Percentiles rank a stretch among this genome's conserved stretches.
phyloP scores from a whole-genome alignment of 2,888 invertebrate species.

The Cheiracanthium punctorium region DNA sequence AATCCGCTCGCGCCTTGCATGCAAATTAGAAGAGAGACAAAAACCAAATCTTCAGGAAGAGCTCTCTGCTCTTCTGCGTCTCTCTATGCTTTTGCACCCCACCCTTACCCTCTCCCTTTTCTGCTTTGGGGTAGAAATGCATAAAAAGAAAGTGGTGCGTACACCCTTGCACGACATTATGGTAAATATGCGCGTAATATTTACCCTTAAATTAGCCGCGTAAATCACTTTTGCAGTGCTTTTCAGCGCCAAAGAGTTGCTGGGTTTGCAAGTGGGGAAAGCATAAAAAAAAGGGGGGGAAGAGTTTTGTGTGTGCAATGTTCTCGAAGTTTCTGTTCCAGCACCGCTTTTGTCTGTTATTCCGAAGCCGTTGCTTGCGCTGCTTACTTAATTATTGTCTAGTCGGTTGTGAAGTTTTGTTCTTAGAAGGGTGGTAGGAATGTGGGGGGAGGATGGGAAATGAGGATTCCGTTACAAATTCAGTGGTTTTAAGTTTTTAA shows the following conservation, averaged over 20 bases:
- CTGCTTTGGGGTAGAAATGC: neutral
- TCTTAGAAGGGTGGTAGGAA: neutral
- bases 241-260: conserved; percentile 21
- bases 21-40: conserved; percentile 41
- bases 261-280: neutral
- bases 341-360: conserved; percentile 27
- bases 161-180: conserved; percentile 34
- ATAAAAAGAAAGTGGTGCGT: neutral
- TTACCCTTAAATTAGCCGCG: conserved; percentile 59
- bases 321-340: neutral
- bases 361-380: conserved; percentile 29
- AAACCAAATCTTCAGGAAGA: conserved; percentile 48
- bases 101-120: neutral
- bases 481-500: no score
- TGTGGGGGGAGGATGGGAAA: neutral
- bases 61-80: neutral
- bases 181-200: conserved; percentile 63
- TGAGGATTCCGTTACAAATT: no score
- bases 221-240: conserved; percentile 40
- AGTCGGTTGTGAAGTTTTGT: conserved; percentile 9
- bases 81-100: conserved; percentile 11
- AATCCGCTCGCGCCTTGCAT: conserved; percentile 4
- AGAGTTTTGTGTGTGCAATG: conserved; percentile 11
- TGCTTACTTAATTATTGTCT: conserved; percentile 49
- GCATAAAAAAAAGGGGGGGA: neutral